Conservation (phyloP, 2,113 vertebrate genomes). For the Salvelinus namaycush region DNA sequence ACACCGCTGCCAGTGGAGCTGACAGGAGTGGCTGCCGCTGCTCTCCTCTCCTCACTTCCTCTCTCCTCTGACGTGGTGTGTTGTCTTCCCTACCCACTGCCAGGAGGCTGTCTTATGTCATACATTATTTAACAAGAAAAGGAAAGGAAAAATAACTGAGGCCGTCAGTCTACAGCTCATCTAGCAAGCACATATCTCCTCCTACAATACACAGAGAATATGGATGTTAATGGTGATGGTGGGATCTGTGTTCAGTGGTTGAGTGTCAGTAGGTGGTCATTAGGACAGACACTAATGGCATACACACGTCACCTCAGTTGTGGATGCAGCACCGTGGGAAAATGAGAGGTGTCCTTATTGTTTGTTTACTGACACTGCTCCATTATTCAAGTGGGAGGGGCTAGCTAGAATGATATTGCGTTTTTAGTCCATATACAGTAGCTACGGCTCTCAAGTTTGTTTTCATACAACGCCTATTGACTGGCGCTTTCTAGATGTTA, state of each 20-base stretch:
- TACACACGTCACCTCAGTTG: neutral
- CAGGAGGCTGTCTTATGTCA: conserved; percentile 8
- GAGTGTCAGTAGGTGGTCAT: neutral
- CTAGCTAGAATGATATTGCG: too few relatives aligned
- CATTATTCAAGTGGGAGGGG: too few relatives aligned
- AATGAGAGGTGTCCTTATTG: neutral
- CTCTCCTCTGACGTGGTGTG: neutral
- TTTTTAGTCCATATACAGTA: too few relatives aligned
- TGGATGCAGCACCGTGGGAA: neutral
- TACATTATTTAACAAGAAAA: conserved; percentile 24
- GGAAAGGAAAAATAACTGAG: neutral
- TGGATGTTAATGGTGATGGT: neutral
- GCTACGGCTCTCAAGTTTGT: too few relatives aligned
- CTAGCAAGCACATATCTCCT: neutral
- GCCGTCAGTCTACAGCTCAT: neutral
- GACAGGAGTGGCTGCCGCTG: neutral
- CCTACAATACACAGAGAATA: neutral
- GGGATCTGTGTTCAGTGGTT: neutral
- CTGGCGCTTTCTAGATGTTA: too few relatives aligned
- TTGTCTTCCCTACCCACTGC: neutral
- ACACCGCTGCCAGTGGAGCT: neutral
- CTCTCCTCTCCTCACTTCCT: neutral
- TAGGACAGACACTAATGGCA: neutral
- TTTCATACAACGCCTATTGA: too few relatives aligned
- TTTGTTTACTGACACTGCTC: too few relatives aligned